Percentiles rank a stretch among this genome's conserved stretches.
These are phyloP conservation scores for Mareca strepera DNA, from an alignment of 2,797 vertebrate genomes.

Conservation along the genomic window DNA sequence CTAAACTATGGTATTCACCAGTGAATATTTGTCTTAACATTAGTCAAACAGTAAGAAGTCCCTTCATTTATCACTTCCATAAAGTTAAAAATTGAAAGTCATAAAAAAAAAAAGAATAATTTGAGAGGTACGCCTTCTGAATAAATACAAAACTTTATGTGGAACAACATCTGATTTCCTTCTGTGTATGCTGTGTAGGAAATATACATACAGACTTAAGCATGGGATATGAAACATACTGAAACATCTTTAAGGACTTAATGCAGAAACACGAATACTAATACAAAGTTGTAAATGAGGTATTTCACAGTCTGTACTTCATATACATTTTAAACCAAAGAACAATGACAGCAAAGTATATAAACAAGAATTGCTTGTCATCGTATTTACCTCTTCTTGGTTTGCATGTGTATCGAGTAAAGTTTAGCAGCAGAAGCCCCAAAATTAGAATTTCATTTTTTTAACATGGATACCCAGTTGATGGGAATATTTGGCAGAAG, in stretches of 20 bases:
- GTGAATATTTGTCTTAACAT: background rate
- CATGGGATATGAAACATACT: background rate
- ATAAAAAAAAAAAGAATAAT: background rate
- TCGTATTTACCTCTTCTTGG: slow-evolving; percentile 10
- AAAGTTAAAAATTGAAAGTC: background rate
- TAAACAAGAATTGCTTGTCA: background rate
- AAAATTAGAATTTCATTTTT: background rate
- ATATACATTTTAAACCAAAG: slow-evolving; percentile 22
- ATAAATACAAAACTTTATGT: slow-evolving; percentile 27
- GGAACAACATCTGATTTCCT: slow-evolving; percentile 7
- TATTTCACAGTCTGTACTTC: background rate
- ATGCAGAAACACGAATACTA: background rate
- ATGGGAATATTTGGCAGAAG: background rate
- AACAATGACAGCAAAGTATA: background rate
- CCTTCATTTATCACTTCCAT: slow-evolving; percentile 4
- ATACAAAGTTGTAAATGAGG: background rate
- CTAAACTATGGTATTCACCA: background rate
- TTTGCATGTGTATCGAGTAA: background rate
- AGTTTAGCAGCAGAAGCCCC: background rate
- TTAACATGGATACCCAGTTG: background rate
- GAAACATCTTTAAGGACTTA: background rate
- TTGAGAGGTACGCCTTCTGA: slow-evolving; percentile 16
- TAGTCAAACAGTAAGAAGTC: background rate
- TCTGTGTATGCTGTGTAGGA: background rate
- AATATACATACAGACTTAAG: background rate